phyloP scores from a whole-genome alignment of 2,888 invertebrate genomes.

The Calliopum simillimum region DNA sequence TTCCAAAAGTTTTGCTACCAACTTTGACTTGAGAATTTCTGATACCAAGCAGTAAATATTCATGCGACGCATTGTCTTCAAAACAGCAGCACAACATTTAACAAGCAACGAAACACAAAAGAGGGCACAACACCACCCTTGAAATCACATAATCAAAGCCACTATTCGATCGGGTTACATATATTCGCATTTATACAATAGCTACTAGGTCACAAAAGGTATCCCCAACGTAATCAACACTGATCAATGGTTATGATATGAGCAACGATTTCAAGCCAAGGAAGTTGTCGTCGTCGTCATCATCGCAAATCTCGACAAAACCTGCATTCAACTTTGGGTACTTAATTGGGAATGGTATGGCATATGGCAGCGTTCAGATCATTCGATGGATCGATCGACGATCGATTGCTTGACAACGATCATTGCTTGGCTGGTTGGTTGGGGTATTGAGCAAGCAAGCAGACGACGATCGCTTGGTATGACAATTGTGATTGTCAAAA shows the following conservation, averaged over 20 bases:
- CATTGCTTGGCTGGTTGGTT: too few species aligned
- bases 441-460: background rate
- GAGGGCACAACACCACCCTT: too few species aligned
- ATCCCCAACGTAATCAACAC: slow-evolving; percentile 32
- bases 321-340: background rate
- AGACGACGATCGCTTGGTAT: slow-evolving; percentile 27
- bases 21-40: too few species aligned
- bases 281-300: background rate
- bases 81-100: too few species aligned
- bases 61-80: background rate
- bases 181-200: background rate
- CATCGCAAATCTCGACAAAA: background rate
- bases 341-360: slow-evolving; percentile 34
- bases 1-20: background rate
- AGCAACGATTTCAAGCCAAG: background rate
- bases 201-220: slow-evolving; percentile 5
- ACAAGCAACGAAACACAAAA: too few species aligned
- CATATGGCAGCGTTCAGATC: background rate
- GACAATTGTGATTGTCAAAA: slow-evolving; percentile 29
- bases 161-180: background rate
- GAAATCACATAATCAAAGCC: background rate
- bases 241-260: slow-evolving; percentile 33
- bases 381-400: slow-evolving; percentile 10
- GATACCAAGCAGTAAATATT: too few species aligned
- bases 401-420: background rate